Evolutionary conservation across 2,113 vertebrate genomes (phyloP), one percentile per base, ranked within the genome.

Genomic region (Rhynchomys soricoides): DNA sequence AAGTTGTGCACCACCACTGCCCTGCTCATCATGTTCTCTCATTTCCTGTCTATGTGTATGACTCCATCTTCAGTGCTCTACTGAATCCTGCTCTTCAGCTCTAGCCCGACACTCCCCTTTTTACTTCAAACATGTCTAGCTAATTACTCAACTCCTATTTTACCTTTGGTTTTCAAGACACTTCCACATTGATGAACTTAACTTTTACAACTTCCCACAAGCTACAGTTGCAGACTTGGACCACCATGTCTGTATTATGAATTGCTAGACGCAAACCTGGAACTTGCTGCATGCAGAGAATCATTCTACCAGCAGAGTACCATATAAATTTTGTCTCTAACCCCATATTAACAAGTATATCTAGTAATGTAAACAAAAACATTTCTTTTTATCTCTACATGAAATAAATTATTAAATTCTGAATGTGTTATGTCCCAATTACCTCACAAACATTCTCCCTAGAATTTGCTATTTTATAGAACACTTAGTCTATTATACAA

Each of bases 1-100:
- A n/a, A n/a, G n/a, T n/a, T n/a, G n/a, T n/a, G n/a, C n/a, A n/a
- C n/a, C n/a, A n/a, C n/a, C n/a, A n/a, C n/a, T n/a, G n/a, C n/a
- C n/a, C n/a, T n/a, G n/a, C n/a, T n/a, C n/a, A n/a, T n/a, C 5
- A 2, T 59, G 4, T 10, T 57, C 1, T 22, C 50, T n/a, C 2
- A 3, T 55, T 52, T 55, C 19, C 48, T 55, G 24, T 82, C 3
- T 37, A 29, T 45, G 57, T 8, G 24, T 52, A n/a, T 22, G 8
- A 10, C 19, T 64, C 75, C 50, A 66, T 34, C 15, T 24, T 68
- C 4, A 45, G 3, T 83, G 29, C 59, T 59, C 37, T 7, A 91
- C 81, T 37, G 37, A 64, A 40, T 45, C 0, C 5, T 66, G 15
- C 34, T 79, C 16, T 31, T 86, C 48, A 66, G 31, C 59, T 81